A percentile compares a stretch with the other conserved stretches of the same genome.
Conservation (phyloP, 2,888 invertebrate genomes). For the Atherix ibis region DNA sequence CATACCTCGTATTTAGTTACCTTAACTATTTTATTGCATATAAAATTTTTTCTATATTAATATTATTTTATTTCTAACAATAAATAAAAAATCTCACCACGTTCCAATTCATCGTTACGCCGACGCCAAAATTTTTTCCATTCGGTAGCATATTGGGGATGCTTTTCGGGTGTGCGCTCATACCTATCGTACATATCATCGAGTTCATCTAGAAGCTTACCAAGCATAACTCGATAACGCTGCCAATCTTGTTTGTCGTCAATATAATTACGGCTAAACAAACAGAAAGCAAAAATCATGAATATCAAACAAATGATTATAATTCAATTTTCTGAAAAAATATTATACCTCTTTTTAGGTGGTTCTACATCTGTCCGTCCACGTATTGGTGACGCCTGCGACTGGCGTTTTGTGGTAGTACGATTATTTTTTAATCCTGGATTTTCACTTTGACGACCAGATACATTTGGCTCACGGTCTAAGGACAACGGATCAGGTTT, state of each 20-base stretch:
- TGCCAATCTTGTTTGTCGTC: constrained; percentile 5
- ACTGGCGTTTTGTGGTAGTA: too few relatives aligned
- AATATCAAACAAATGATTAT: neutral
- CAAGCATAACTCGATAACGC: constrained; percentile 5
- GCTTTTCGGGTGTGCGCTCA: constrained; percentile 5
- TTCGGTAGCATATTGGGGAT: constrained; percentile 8
- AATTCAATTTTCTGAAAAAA: too few relatives aligned
- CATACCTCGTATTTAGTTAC: too few relatives aligned
- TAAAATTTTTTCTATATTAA: too few relatives aligned
- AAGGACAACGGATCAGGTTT: constrained; percentile 8
- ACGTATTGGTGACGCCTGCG: too few relatives aligned
- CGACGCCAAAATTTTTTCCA: constrained; percentile 7
- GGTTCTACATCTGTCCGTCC: too few relatives aligned
- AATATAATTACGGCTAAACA: neutral
- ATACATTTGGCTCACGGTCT: neutral
- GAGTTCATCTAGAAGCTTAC: constrained; percentile 7
- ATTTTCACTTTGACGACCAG: too few relatives aligned
- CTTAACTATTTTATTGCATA: too few relatives aligned
- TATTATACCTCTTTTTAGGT: too few relatives aligned
- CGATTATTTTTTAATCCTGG: too few relatives aligned
- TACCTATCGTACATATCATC: constrained; percentile 8
- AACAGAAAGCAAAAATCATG: neutral
- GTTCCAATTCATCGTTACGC: constrained; percentile 5
- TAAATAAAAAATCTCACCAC: too few relatives aligned
- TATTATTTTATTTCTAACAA: too few relatives aligned